Conservation (phyloP, 2,797 vertebrate genomes). For the Microctenopoma steveboyesi region DNA sequence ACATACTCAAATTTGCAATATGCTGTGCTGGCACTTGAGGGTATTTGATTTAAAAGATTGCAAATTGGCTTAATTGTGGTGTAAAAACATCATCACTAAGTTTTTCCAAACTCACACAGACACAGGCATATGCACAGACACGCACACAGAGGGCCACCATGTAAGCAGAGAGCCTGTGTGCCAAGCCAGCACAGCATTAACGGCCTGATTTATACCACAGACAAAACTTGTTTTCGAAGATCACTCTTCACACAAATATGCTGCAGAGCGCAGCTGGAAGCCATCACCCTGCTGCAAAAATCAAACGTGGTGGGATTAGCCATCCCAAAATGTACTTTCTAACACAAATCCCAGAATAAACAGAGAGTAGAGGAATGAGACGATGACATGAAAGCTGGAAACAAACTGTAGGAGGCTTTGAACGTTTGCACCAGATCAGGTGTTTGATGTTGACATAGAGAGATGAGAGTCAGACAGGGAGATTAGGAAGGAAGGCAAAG, state of each 20-base stretch:
- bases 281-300: slow-evolving; percentile 77
- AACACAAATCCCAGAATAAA: slow-evolving; percentile 81
- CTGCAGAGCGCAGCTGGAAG: slow-evolving; percentile 80
- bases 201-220: slow-evolving; percentile 79
- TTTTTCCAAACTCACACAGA: slow-evolving; percentile 71
- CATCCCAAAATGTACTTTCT: slow-evolving; percentile 80
- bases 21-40: slow-evolving; percentile 58
- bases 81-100: slow-evolving; percentile 75
- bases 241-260: slow-evolving; percentile 79
- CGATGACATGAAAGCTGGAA: slow-evolving; percentile 75
- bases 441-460: slow-evolving; percentile 78
- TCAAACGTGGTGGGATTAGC: slow-evolving; percentile 79
- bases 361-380: slow-evolving; percentile 71
- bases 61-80: slow-evolving; percentile 80
- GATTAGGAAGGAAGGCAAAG: slow-evolving; percentile 48
- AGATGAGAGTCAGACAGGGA: slow-evolving; percentile 55
- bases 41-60: slow-evolving; percentile 78
- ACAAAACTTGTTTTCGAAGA: slow-evolving; percentile 83
- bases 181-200: slow-evolving; percentile 77
- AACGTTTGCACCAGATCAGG: slow-evolving; percentile 67
- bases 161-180: slow-evolving; percentile 69
- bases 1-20: slow-evolving; percentile 67
- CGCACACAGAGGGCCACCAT: slow-evolving; percentile 76
- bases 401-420: slow-evolving; percentile 75
- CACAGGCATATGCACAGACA: slow-evolving; percentile 61